A percentile compares a stretch with the other conserved stretches of the same genome.
These are phyloP conservation scores for Sphaeramia orbicularis DNA, from an alignment of 2,797 vertebrate genomes.

Conservation along the genomic window DNA sequence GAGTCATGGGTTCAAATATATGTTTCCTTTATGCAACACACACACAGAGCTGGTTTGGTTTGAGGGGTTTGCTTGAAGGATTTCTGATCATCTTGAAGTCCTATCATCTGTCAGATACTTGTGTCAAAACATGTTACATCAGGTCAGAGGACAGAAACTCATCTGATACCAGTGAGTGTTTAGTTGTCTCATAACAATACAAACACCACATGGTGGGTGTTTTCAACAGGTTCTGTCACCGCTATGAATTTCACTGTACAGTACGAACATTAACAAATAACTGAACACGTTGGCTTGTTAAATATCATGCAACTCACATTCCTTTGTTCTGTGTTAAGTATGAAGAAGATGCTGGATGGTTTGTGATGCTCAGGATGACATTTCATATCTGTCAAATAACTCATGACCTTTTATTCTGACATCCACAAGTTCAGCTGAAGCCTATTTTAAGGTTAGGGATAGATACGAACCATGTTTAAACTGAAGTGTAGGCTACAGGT, in stretches of 20 bases:
- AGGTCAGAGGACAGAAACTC: constrained; percentile 2
- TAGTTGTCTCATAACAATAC: not conserved
- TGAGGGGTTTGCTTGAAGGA: not conserved
- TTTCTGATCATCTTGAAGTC: constrained; percentile 17
- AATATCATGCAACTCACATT: too few species aligned
- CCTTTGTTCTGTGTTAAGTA: too few species aligned
- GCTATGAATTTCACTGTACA: not conserved
- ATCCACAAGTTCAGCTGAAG: too few species aligned
- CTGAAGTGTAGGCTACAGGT: too few species aligned
- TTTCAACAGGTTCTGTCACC: not conserved
- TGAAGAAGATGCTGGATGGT: too few species aligned
- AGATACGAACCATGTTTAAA: too few species aligned
- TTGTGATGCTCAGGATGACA: too few species aligned
- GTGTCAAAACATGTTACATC: constrained; percentile 28
- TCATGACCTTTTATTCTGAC: too few species aligned
- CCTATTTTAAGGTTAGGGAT: too few species aligned
- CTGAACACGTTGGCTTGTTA: too few species aligned
- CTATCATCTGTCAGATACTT: not conserved
- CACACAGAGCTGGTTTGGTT: constrained; percentile 19
- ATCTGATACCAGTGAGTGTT: not conserved
- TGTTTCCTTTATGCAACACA: constrained; percentile 45
- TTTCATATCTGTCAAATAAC: too few species aligned
- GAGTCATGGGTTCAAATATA: constrained; percentile 14
- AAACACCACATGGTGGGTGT: not conserved
- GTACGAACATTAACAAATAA: too few species aligned